phyloP scores from a whole-genome alignment of 2,888 invertebrate species.

The Halocaridina rubra region DNA sequence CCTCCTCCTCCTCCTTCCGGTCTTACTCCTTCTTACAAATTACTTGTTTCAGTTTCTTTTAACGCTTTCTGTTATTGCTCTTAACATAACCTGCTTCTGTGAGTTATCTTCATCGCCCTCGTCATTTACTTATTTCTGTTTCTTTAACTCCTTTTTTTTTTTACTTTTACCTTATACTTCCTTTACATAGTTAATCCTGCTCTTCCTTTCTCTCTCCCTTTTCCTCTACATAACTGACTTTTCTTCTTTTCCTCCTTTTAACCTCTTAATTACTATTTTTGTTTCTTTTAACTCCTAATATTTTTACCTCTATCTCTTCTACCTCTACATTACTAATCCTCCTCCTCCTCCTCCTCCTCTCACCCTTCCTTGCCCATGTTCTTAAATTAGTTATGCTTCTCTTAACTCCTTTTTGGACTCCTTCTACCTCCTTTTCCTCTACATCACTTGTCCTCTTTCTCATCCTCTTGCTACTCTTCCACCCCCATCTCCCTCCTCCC shows the following conservation, averaged over 20 bases:
- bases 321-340: background rate
- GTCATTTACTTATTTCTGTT: too few relatives aligned
- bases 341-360: background rate
- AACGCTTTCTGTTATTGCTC: too few relatives aligned
- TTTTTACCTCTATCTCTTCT: background rate
- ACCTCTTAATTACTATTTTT: background rate
- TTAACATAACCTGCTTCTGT: too few relatives aligned
- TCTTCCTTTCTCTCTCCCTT: background rate
- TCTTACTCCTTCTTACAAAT: too few relatives aligned
- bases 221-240: background rate
- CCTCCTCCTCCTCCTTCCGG: too few relatives aligned
- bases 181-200: background rate
- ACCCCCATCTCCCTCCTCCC: background rate
- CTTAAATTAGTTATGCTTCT: background rate
- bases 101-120: too few relatives aligned
- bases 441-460: background rate
- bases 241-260: background rate
- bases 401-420: background rate
- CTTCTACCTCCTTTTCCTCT: background rate
- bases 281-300: background rate
- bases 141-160: background rate
- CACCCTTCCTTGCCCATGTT: background rate
- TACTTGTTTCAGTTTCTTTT: too few relatives aligned
- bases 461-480: background rate
- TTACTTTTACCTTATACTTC: background rate